Conservation (phyloP, 1,140 invertebrate genomes). For the Muscidifurax raptorellus region DNA sequence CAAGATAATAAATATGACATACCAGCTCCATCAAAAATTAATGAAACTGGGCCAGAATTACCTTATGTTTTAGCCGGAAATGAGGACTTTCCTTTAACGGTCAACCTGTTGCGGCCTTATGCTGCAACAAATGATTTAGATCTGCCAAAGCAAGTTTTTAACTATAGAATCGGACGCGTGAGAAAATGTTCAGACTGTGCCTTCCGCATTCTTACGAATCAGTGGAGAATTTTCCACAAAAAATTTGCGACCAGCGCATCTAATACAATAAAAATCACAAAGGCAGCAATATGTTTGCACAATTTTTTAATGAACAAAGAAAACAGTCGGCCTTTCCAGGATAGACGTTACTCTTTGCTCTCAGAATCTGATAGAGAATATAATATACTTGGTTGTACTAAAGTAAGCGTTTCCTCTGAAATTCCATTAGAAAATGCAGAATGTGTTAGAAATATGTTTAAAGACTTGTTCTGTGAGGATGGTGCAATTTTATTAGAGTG, state of each 20-base stretch:
- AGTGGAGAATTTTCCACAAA: conserved; percentile 38
- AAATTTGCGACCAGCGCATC: conserved; percentile 7
- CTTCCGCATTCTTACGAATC: neutral
- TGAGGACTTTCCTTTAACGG: conserved; percentile 2
- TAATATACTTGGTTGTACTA: neutral
- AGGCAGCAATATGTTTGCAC: conserved; percentile 26
- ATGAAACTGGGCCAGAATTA: conserved; percentile 17
- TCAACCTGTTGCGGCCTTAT: conserved; percentile 7
- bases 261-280: conserved; percentile 24
- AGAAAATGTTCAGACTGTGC: conserved; percentile 13
- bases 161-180: neutral
- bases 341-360: conserved; percentile 11
- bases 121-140: neutral
- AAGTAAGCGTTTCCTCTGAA: neutral
- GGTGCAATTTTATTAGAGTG: conserved; percentile 24
- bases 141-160: conserved; percentile 14
- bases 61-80: conserved; percentile 27
- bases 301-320: conserved; percentile 36
- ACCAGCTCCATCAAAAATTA: neutral
- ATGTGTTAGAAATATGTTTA: conserved; percentile 12
- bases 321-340: neutral
- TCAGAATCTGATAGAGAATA: neutral
- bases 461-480: conserved; percentile 30
- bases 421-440: neutral
- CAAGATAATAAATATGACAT: conserved; percentile 1